These are phyloP conservation scores for Marcusenius ussheri DNA, from an alignment of 2,113 vertebrate genomes.

Conservation along the genomic window DNA sequence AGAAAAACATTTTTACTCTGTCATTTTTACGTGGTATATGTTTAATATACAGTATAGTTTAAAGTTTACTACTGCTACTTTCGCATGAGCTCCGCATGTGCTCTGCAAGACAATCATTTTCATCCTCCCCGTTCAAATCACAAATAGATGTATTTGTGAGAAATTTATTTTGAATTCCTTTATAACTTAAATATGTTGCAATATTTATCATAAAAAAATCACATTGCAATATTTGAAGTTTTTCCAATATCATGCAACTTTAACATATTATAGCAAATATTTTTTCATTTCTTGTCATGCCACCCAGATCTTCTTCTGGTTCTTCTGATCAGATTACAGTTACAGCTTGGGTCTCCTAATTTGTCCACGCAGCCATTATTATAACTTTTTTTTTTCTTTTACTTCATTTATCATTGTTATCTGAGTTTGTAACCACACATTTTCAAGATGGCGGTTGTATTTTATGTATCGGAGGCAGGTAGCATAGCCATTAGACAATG, in stretches of 20 bases:
- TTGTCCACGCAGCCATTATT: not conserved
- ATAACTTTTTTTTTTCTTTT: not conserved
- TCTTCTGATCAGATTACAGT: not conserved
- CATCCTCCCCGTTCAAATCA: not conserved
- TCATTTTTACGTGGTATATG: not conserved
- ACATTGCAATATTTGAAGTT: not conserved
- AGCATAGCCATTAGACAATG: not conserved
- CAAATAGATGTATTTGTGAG: not conserved
- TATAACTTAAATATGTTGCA: not conserved
- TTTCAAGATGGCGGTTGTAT: not conserved
- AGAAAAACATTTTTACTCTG: not conserved
- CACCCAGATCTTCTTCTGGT: not conserved
- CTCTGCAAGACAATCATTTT: not conserved
- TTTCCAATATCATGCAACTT: not conserved
- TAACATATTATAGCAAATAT: not conserved
- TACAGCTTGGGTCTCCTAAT: not conserved
- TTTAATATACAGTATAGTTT: not conserved
- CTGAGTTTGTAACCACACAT: not conserved
- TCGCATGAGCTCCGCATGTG: not conserved
- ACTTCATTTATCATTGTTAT: not conserved
- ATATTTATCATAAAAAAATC: not conserved
- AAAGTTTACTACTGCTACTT: not conserved
- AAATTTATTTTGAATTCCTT: not conserved
- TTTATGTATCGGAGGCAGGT: not conserved
- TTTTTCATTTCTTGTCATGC: not conserved